Base-by-base conservation (phyloP, 2,888 invertebrate genomes). In the Ephialtes manifestator region DNA sequence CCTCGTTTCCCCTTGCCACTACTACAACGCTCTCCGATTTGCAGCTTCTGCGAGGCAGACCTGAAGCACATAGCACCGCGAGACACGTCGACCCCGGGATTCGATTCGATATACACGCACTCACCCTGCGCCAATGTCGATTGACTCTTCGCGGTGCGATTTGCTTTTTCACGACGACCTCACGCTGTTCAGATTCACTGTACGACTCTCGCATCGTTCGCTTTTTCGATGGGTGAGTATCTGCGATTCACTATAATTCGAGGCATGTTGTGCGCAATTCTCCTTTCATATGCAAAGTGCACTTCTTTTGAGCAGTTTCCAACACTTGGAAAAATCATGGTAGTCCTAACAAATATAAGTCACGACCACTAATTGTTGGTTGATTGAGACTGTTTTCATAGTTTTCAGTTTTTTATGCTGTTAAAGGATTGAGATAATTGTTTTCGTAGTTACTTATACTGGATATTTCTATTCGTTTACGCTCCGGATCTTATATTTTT, bases 91-190 rank as follows among this genome's bases (percentile, higher is more conserved):
- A 63, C 46, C 71, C 58, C 48, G 46, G 55, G 31, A 67, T 74
- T 78, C 74, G 75, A 76, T 80, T 79, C 68, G 60, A 67, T 15
- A 65, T 71, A 74, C 68, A 75, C 43, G 43, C 63, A 68, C 68
- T 65, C 46, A 46, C 53, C 20, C 53, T 13, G n/a, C 58, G 63
- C 72, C 63, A 71, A 72, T 77, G 48, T 72, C 80, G 76, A 77
- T 84, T 72, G 76, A 81, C 84, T 79, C 74, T 53, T 75, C 53
- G 55, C 68, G 13, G 60, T 55, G 72, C 72, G 48, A 63, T 83
- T 77, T 65, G 55, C 67, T 63, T 67, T 72, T 68, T 51, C n/a
- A 20, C 65, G 65, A 35, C 43, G 65, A 65, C 65, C 65, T 39
- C 65, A 65, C 39, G 65, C 65, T 65, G 65, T 39, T 65, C 65